A percentile compares a stretch with the other conserved stretches of the same genome.
These are phyloP conservation scores for Myrmecophaga tridactyla DNA, from an alignment of 2,113 vertebrate species.

Conservation along the genomic window DNA sequence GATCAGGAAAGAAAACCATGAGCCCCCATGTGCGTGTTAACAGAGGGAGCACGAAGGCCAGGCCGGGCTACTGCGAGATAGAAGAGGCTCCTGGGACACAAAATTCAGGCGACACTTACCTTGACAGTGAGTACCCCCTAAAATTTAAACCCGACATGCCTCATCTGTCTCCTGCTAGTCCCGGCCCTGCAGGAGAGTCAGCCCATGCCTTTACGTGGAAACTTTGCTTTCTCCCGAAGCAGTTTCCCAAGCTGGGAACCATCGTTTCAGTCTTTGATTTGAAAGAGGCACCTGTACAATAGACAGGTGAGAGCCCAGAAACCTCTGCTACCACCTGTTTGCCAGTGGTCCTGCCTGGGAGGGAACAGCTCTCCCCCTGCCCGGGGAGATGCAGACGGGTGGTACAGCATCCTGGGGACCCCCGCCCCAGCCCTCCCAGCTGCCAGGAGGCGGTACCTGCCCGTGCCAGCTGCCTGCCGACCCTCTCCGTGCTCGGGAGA, in stretches of 20 bases:
- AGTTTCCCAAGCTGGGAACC: not conserved
- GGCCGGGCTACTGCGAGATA: not conserved
- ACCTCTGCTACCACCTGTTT: not conserved
- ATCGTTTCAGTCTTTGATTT: not conserved
- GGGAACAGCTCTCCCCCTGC: too few relatives aligned
- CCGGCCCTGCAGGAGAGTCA: not conserved
- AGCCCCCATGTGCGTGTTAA: not conserved
- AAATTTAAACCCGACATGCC: not conserved
- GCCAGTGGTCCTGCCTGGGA: accelerated
- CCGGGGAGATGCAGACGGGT: accelerated
- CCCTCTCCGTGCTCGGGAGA: not conserved
- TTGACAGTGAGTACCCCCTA: too few relatives aligned
- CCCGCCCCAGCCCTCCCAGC: not conserved
- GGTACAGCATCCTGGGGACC: accelerated
- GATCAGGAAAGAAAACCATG: not conserved
- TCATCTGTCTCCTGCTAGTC: not conserved
- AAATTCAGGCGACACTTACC: not conserved
- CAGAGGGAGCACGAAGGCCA: not conserved
- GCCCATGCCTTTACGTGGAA: not conserved
- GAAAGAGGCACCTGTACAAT: not conserved
- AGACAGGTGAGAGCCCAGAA: not conserved
- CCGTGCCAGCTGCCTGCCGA: constrained; percentile 24
- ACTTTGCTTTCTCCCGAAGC: not conserved
- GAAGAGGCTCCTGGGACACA: accelerated
- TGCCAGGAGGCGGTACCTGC: not conserved